Percentiles rank a stretch among this genome's conserved stretches.
Evolutionary conservation across 2,797 vertebrate genomes (phyloP).

Genomic region (Rhabdomys pumilio): DNA sequence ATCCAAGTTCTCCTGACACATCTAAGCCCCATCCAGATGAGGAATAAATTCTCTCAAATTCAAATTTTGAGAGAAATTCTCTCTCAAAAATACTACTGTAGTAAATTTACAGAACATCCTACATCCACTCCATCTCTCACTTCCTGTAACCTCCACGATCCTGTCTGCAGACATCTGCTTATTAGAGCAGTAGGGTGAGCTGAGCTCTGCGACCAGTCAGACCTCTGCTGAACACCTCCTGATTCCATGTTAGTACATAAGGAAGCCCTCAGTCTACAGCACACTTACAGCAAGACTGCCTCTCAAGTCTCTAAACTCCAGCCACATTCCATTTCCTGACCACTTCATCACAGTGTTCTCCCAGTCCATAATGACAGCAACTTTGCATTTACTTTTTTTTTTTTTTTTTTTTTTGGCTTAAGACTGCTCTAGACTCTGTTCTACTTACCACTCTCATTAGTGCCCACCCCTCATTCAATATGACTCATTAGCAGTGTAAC

Average conservation of each 20-base stretch:
- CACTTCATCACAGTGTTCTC: background rate
- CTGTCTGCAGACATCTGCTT: background rate
- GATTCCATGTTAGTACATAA: background rate
- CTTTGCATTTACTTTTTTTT: constrained; percentile 27
- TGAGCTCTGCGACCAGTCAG: constrained; percentile 51
- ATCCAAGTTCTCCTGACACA: constrained; percentile 8
- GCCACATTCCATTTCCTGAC: background rate
- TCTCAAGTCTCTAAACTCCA: background rate
- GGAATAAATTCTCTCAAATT: background rate
- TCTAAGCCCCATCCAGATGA: background rate
- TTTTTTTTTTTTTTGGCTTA: background rate
- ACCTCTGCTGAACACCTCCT: constrained; percentile 34
- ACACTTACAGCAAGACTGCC: background rate
- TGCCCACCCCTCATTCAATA: background rate
- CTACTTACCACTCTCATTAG: background rate
- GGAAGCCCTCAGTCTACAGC: background rate
- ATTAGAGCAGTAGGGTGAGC: background rate
- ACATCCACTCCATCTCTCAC: background rate
- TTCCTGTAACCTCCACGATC: background rate
- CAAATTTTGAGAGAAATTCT: background rate
- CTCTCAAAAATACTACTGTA: constrained; percentile 32
- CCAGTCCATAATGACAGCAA: background rate
- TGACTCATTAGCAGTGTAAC: constrained; percentile 9
- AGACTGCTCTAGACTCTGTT: background rate
- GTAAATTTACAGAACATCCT: background rate